These are phyloP conservation scores for Ptychodera flava DNA, from an alignment of 35 echinoderm and acorn worm genomes.

Conservation along the genomic window DNA sequence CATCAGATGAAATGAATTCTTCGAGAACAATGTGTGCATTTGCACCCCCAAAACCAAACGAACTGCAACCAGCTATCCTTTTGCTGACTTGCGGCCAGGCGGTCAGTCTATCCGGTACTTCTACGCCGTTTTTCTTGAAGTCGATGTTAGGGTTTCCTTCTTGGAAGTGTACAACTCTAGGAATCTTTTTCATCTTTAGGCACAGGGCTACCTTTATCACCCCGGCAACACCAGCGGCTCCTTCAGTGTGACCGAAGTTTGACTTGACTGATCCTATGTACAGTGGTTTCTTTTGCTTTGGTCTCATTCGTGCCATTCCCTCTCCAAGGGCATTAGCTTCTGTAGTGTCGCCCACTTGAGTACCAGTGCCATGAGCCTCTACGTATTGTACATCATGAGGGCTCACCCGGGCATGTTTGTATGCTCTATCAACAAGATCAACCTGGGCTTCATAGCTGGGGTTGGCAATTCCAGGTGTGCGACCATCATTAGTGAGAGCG, in stretches of 20 bases:
- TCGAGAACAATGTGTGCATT: conserved; percentile 46
- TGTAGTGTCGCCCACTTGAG: conserved; percentile 24
- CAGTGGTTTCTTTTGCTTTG: neutral
- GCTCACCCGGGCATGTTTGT: conserved; percentile 8
- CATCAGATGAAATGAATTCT: neutral
- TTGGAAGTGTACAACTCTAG: conserved; percentile 18
- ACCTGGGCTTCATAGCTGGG: conserved; percentile 23
- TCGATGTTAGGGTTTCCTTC: conserved; percentile 18
- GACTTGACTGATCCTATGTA: conserved; percentile 16
- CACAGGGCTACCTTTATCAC: conserved; percentile 22
- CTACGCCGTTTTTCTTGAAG: conserved; percentile 19
- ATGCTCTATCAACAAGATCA: conserved; percentile 7
- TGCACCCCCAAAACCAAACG: conserved; percentile 68
- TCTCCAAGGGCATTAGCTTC: conserved; percentile 27
- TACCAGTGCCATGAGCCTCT: conserved; percentile 43
- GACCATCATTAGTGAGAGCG: conserved; percentile 37
- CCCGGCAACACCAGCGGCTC: conserved; percentile 46
- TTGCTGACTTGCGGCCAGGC: conserved; percentile 30
- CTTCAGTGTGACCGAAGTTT: conserved; percentile 10
- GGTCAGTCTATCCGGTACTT: conserved; percentile 21
- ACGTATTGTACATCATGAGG: conserved; percentile 23
- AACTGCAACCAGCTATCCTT: conserved; percentile 41
- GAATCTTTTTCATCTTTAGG: neutral
- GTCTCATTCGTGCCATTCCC: conserved; percentile 2
- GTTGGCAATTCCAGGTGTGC: conserved; percentile 33